These are phyloP conservation scores for Todiramphus saurophagus DNA, from an alignment of 2,113 vertebrate species.

Conservation along the genomic window DNA sequence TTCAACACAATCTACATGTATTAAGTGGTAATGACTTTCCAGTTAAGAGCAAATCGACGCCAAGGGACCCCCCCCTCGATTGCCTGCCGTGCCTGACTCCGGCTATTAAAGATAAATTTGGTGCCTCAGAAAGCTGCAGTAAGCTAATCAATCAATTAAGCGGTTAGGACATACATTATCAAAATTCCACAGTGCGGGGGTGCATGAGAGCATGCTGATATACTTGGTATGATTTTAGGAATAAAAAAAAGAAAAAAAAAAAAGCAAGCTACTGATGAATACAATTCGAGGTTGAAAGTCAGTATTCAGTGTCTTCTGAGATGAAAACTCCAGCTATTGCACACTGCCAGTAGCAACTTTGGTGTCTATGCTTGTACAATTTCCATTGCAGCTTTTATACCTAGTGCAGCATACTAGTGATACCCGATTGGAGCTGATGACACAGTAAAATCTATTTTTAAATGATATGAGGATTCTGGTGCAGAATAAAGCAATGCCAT, in stretches of 20 bases:
- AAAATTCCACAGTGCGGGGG: slow-evolving; percentile 80
- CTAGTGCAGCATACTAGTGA: not conserved
- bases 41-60: slow-evolving; percentile 98
- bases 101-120: slow-evolving; percentile 93
- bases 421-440: slow-evolving; percentile 39
- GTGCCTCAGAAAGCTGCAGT: slow-evolving; percentile 85
- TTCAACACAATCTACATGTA: slow-evolving; percentile 95
- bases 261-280: slow-evolving; percentile 13
- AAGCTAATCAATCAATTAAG: slow-evolving; percentile 93
- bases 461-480: slow-evolving; percentile 4
- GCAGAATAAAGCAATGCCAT: slow-evolving; percentile 3
- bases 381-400: not conserved
- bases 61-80: slow-evolving; percentile 87
- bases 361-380: not conserved
- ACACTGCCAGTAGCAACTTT: not conserved
- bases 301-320: slow-evolving; percentile 52
- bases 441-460: slow-evolving; percentile 58
- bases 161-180: slow-evolving; percentile 86
- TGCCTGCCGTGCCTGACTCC: slow-evolving; percentile 84
- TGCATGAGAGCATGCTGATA: slow-evolving; percentile 77
- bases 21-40: slow-evolving; percentile 97
- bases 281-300: slow-evolving; percentile 57
- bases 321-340: slow-evolving; percentile 43
- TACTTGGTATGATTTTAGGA: slow-evolving; percentile 73
- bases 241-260: slow-evolving; percentile 4